phyloP scores from a whole-genome alignment of 2,888 invertebrate species.

The Euzetes globulus region DNA sequence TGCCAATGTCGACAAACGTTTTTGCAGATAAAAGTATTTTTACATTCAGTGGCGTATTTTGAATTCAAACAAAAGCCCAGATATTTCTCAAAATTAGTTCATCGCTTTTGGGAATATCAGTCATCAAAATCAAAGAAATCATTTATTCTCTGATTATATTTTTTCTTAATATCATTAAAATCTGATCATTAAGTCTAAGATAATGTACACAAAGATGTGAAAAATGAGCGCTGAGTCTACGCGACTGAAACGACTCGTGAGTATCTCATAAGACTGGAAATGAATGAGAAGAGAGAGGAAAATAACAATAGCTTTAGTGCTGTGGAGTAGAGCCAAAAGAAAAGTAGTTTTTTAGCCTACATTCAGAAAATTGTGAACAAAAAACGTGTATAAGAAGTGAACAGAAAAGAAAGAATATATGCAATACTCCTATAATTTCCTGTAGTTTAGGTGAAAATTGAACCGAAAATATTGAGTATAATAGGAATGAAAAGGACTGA shows the following conservation, averaged over 20 bases:
- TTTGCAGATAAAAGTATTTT: background rate
- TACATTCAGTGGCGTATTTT: constrained; percentile 1
- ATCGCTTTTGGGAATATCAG: background rate
- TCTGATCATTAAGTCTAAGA: background rate
- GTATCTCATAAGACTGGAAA: background rate
- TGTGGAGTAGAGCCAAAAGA: background rate
- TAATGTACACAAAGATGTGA: background rate
- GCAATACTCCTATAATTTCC: constrained; percentile 14
- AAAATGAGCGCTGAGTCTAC: background rate
- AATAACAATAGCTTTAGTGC: background rate
- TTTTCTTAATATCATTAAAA: background rate
- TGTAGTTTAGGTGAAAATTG: constrained; percentile 21
- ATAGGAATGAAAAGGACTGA: constrained; percentile 1
- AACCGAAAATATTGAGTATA: background rate
- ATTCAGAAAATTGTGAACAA: constrained; percentile 12
- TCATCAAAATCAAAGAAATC: background rate
- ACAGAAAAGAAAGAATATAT: background rate
- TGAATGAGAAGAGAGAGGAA: background rate
- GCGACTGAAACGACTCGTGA: constrained; percentile 18
- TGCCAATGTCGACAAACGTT: constrained; percentile 18
- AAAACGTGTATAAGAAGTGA: background rate
- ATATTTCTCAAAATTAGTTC: background rate
- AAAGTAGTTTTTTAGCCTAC: constrained; percentile 21
- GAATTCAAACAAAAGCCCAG: background rate
- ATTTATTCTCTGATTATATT: background rate